phyloP scores from a whole-genome alignment of 1,140 invertebrate species.

The Pseudomyrmex sp. region DNA sequence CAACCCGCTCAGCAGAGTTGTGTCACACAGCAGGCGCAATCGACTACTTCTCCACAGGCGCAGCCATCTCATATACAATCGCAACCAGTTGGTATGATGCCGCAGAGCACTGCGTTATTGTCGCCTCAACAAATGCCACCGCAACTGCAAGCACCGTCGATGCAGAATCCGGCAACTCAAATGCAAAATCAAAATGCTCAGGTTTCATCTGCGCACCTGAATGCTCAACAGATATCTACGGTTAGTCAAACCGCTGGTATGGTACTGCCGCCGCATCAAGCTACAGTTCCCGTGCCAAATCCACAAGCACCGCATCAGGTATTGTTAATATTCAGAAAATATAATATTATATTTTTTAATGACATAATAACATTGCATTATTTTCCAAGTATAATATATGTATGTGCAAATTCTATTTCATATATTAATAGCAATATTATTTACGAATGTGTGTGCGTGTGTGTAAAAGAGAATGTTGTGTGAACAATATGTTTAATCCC shows the following conservation, averaged over 20 bases:
- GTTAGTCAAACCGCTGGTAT: constrained; percentile 73
- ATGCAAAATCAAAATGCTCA: constrained; percentile 64
- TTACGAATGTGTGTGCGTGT: too few relatives aligned
- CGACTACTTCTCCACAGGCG: constrained; percentile 40
- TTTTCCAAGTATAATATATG: constrained; percentile 71
- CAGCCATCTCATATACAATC: constrained; percentile 63
- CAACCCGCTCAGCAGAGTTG: constrained; percentile 70
- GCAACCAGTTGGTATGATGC: constrained; percentile 78
- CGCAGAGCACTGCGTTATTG: constrained; percentile 74
- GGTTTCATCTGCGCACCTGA: constrained; percentile 60
- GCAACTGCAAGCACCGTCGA: constrained; percentile 77
- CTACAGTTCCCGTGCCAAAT: constrained; percentile 70
- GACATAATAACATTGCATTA: background rate
- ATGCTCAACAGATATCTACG: constrained; percentile 72
- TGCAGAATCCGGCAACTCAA: constrained; percentile 75
- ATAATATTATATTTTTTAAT: constrained; percentile 79
- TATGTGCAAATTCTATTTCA: constrained; percentile 26
- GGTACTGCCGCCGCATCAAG: constrained; percentile 68
- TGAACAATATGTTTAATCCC: too few relatives aligned
- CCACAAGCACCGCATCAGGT: constrained; percentile 74
- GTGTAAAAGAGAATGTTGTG: too few relatives aligned
- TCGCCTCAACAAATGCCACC: constrained; percentile 67
- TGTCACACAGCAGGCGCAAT: constrained; percentile 67
- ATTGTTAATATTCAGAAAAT: constrained; percentile 77
- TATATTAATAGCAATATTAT: too few relatives aligned